phyloP scores from a whole-genome alignment of 2,888 invertebrate species.

The Drosophila mercatorum region DNA sequence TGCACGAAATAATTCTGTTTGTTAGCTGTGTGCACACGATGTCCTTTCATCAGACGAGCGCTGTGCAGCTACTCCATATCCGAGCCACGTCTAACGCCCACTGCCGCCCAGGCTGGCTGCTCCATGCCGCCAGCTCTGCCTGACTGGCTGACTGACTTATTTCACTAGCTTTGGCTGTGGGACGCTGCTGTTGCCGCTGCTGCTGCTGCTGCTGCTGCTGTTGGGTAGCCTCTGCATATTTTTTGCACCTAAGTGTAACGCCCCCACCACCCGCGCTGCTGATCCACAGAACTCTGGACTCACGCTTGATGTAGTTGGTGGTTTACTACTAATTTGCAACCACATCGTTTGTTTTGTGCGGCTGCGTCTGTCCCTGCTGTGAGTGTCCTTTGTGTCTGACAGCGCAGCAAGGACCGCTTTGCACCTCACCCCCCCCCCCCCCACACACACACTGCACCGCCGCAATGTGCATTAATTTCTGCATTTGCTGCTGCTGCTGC shows the following conservation, averaged over 20 bases:
- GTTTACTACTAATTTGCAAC: conserved; percentile 79
- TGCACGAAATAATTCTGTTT: conserved; percentile 79
- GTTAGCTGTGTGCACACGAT: conserved; percentile 58
- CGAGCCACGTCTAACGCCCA: conserved; percentile 4
- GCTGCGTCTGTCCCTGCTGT: conserved; percentile 31
- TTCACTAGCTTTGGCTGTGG: conserved; percentile 37
- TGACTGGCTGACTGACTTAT: conserved; percentile 67
- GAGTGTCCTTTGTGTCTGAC: conserved; percentile 72
- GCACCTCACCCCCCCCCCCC: conserved; percentile 7
- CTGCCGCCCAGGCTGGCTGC: background rate
- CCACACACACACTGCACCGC: conserved; percentile 19
- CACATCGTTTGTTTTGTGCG: conserved; percentile 79
- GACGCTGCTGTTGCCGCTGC: conserved; percentile 12
- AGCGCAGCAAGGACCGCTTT: conserved; percentile 48
- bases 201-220: conserved; percentile 7
- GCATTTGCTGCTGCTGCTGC: conserved; percentile 52
- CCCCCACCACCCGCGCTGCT: conserved; percentile 3
- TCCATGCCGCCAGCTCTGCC: conserved; percentile 24
- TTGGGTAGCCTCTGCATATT: conserved; percentile 43
- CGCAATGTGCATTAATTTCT: conserved; percentile 72
- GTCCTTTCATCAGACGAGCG: conserved; percentile 61
- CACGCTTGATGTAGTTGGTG: conserved; percentile 78
- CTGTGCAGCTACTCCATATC: conserved; percentile 38
- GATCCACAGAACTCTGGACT: conserved; percentile 45
- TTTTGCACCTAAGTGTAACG: conserved; percentile 59